Percentiles rank a stretch among this genome's conserved stretches.
Evolutionary conservation across 1,140 invertebrate genomes (phyloP).

Genomic region (Aphelinus atriplicis): DNA sequence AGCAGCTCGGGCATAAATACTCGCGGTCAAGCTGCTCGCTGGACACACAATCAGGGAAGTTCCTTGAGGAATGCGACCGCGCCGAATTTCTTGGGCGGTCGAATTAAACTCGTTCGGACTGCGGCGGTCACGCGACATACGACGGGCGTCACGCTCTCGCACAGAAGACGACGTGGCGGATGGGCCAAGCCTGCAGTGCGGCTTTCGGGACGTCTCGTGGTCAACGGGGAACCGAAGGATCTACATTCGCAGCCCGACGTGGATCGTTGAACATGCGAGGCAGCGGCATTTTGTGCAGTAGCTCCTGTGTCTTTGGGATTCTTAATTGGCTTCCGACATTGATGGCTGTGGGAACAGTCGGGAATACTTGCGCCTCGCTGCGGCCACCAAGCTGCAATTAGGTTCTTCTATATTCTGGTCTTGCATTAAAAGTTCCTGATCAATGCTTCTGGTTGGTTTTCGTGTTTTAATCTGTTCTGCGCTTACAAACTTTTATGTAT

Average conservation of each 20-base stretch:
- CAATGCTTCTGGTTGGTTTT: too few species aligned
- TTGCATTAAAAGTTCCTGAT: too few species aligned
- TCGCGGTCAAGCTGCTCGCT: slow-evolving; percentile 50
- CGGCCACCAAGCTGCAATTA: too few species aligned
- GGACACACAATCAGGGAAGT: slow-evolving; percentile 60
- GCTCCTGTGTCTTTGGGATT: slow-evolving; percentile 18
- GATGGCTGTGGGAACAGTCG: not conserved
- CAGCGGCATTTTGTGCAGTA: slow-evolving; percentile 1
- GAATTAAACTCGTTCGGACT: slow-evolving; percentile 57
- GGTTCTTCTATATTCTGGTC: too few species aligned
- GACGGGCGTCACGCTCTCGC: slow-evolving; percentile 35
- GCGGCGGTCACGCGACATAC: slow-evolving; percentile 39
- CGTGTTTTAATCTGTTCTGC: too few species aligned
- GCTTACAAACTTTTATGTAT: too few species aligned
- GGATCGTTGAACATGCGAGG: slow-evolving; percentile 17
- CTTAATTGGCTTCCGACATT: slow-evolving; percentile 24
- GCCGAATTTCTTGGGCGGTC: slow-evolving; percentile 56
- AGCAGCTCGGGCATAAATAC: slow-evolving; percentile 55
- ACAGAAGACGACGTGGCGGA: not conserved
- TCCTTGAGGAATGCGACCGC: slow-evolving; percentile 58
- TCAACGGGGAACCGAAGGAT: too few species aligned
- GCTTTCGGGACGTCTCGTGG: too few species aligned
- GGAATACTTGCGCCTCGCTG: too few species aligned
- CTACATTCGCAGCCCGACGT: not conserved
- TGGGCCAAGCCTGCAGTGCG: too few species aligned